Percentiles rank a stretch among this genome's conserved stretches.
phyloP scores from a whole-genome alignment of 2,113 vertebrate genomes.

The Otolemur garnettii region DNA sequence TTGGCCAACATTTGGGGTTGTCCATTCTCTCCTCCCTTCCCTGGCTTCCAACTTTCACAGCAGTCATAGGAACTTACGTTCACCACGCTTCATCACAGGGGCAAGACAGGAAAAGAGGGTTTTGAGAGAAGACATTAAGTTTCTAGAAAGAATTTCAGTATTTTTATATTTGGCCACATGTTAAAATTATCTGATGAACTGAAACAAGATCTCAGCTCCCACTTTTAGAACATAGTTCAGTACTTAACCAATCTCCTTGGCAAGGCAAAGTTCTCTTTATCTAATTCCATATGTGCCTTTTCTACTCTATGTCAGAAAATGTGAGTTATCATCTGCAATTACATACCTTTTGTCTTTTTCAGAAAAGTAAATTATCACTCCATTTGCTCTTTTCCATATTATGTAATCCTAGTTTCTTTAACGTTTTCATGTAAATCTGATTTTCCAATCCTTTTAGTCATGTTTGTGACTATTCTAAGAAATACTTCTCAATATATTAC shows the following conservation, averaged over 20 bases:
- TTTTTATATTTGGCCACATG: not conserved
- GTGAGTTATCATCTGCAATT: not conserved
- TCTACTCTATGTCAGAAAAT: not conserved
- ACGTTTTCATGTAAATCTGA: conserved; percentile 10
- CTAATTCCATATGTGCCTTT: not conserved
- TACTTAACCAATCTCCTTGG: not conserved
- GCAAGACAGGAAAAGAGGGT: not conserved
- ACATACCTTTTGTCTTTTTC: not conserved
- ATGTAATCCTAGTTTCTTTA: not conserved
- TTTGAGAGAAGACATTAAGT: not conserved
- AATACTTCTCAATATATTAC: not conserved
- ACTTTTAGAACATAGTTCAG: not conserved
- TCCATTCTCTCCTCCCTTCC: not conserved
- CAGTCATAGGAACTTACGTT: not conserved
- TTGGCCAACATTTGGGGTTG: not conserved
- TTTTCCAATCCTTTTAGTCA: not conserved
- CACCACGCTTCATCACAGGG: not conserved
- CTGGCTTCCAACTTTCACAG: not conserved
- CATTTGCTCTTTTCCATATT: not conserved
- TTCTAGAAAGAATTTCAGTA: not conserved
- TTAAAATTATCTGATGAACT: conserved; percentile 39
- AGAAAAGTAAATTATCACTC: not conserved
- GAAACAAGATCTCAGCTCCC: not conserved
- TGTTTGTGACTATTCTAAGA: conserved; percentile 24
- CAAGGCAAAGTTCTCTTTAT: not conserved